These are phyloP conservation scores for Dasyornis broadbenti DNA, from an alignment of 2,113 vertebrate species.

Conservation along the genomic window DNA sequence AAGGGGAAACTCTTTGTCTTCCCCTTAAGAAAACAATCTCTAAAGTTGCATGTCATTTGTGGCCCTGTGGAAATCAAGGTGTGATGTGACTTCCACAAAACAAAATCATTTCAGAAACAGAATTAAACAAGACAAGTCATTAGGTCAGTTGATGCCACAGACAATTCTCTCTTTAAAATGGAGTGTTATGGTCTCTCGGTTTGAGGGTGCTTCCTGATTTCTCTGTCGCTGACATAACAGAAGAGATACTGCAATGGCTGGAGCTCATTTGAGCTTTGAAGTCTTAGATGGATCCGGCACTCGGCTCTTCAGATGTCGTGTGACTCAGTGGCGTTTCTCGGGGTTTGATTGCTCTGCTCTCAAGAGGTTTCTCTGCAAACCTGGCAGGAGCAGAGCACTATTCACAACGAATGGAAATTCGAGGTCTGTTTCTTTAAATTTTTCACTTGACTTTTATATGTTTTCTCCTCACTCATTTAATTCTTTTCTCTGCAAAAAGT, in stretches of 20 bases:
- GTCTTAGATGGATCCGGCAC: neutral
- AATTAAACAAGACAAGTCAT: neutral
- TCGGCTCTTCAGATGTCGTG: neutral
- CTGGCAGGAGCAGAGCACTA: neutral
- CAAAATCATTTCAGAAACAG: neutral
- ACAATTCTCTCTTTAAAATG: neutral
- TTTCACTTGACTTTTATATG: neutral
- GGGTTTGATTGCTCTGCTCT: neutral
- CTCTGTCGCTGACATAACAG: neutral
- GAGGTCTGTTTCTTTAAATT: neutral
- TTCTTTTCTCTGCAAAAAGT: neutral
- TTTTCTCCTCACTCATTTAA: neutral
- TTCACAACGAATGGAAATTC: neutral
- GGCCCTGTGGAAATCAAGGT: neutral
- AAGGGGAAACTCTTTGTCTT: neutral
- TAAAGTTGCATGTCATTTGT: neutral
- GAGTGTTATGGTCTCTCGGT: accelerated
- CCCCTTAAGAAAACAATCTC: neutral
- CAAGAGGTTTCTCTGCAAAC: neutral
- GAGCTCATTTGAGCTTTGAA: neutral
- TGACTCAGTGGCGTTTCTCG: neutral
- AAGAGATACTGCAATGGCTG: neutral
- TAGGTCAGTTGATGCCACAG: neutral
- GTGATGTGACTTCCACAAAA: neutral
- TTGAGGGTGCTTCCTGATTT: neutral